Evolutionary conservation across 2,113 vertebrate genomes (phyloP).

Genomic region (Tachysurus vachellii): DNA sequence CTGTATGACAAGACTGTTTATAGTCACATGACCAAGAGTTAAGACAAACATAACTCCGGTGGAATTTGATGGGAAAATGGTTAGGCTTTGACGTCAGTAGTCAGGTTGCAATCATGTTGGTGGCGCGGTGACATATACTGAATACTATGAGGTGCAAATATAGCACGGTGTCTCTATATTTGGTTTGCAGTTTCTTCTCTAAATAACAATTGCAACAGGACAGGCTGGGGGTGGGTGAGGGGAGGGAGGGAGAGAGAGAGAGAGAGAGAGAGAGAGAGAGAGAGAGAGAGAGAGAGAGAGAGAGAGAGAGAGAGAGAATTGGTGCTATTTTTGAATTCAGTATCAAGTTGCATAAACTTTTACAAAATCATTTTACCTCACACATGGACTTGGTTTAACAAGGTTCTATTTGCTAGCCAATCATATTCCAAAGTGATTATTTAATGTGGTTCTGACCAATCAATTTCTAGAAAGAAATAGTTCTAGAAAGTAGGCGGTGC

Average conservation of each 20-base stretch:
- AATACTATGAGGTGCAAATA: constrained; percentile 17
- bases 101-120: not conserved
- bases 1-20: not conserved
- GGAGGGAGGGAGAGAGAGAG: not conserved
- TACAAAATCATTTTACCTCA: not conserved
- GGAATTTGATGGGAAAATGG: not conserved
- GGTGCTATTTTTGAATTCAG: not conserved
- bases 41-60: not conserved
- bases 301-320: not conserved
- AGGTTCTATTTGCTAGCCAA: not conserved
- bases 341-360: not conserved
- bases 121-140: constrained; percentile 16
- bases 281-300: not conserved
- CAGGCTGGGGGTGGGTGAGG: not conserved
- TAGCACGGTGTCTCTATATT: constrained; percentile 45
- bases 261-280: not conserved
- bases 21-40: not conserved
- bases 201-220: not conserved
- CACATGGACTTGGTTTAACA: not conserved
- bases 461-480: not conserved
- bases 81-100: not conserved
- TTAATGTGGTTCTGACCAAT: not conserved
- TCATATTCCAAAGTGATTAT: not conserved
- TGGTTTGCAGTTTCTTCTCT: constrained; percentile 36
- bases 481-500: not conserved